phyloP scores from a whole-genome alignment of 2,888 invertebrate species.

The Didymodactylos carnosus region DNA sequence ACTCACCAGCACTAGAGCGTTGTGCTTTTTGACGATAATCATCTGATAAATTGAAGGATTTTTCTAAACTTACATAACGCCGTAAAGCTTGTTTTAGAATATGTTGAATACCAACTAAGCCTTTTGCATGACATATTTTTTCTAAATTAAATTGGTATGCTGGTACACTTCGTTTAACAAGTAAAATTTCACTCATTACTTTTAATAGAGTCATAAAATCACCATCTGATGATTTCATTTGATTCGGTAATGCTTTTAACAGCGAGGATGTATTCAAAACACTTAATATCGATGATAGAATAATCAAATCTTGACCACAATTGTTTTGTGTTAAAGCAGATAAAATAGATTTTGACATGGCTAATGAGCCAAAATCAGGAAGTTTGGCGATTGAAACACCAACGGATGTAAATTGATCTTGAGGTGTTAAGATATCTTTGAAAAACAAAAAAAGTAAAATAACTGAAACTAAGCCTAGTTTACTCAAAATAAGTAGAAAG shows the following conservation, averaged over 20 bases:
- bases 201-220: neutral
- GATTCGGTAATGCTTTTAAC: neutral
- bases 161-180: neutral
- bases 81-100: neutral
- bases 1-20: neutral
- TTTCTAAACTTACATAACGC: neutral
- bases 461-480: neutral
- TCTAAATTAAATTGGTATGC: neutral
- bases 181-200: neutral
- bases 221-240: neutral
- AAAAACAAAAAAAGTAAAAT: too few relatives aligned
- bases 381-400: neutral
- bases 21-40: neutral
- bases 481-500: too few relatives aligned
- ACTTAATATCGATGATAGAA: too few relatives aligned
- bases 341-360: too few relatives aligned
- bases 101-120: neutral
- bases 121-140: neutral
- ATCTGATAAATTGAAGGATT: neutral
- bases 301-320: too few relatives aligned
- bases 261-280: neutral
- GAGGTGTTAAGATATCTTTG: neutral
- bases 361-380: too few relatives aligned
- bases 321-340: too few relatives aligned
- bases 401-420: neutral